These are phyloP conservation scores for Melanostoma scalare DNA, from an alignment of 2,888 invertebrate species.

Conservation along the genomic window DNA sequence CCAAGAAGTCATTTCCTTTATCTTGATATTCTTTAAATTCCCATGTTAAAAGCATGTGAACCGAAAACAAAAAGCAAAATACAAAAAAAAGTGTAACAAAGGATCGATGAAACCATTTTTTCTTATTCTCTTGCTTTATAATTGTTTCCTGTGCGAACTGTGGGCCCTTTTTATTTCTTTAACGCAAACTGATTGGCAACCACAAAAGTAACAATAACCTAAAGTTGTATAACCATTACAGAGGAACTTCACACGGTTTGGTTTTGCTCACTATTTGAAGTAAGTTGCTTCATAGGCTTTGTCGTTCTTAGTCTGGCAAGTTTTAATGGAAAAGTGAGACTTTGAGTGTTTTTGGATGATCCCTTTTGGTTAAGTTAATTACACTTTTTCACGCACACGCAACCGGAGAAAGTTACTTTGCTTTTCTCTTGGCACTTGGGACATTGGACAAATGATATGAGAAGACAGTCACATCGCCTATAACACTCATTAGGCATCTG, in stretches of 20 bases:
- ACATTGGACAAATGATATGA: constrained; percentile 32
- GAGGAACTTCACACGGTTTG: constrained; percentile 66
- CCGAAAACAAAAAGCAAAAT: constrained; percentile 26
- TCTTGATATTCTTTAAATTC: not conserved
- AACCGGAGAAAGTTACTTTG: constrained; percentile 67
- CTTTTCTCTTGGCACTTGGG: constrained; percentile 46
- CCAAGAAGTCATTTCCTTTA: constrained; percentile 39
- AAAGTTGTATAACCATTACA: constrained; percentile 60
- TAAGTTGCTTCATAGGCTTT: constrained; percentile 59
- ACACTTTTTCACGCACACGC: constrained; percentile 54
- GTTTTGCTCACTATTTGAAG: constrained; percentile 7
- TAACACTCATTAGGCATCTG: constrained; percentile 63
- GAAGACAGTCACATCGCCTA: constrained; percentile 41
- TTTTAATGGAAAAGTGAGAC: constrained; percentile 41
- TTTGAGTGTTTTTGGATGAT: constrained; percentile 34
- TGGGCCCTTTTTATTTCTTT: constrained; percentile 47
- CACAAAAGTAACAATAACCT: constrained; percentile 35
- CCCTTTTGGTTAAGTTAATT: constrained; percentile 64
- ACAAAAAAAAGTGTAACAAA: constrained; percentile 61
- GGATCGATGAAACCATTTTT: constrained; percentile 66
- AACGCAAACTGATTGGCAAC: constrained; percentile 48
- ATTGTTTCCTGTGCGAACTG: constrained; percentile 70
- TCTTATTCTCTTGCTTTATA: constrained; percentile 53
- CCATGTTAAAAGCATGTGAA: constrained; percentile 53
- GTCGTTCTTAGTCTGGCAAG: constrained; percentile 32